Base-by-base conservation (phyloP, 53 echinoderm and acorn worm species). In the Mesocentrotus franciscanus region DNA sequence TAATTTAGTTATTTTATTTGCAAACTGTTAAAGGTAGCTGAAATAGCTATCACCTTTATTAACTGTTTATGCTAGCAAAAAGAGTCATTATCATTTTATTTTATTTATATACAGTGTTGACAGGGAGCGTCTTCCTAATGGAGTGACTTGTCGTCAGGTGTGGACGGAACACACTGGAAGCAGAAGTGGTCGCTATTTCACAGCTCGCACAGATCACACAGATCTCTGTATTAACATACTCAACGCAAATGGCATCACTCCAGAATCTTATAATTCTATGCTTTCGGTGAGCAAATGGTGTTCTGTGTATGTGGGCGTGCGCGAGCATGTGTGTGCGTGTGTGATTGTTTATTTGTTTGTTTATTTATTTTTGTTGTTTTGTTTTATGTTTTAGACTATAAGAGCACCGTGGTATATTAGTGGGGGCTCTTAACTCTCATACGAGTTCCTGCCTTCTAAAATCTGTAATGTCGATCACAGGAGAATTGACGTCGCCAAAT, bases 81-180 rank as follows among this genome's bases (percentile, higher is more conserved):
- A 39, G 39, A 83, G 8, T 39, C 42, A 7, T 83, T 49, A 2
- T 22, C 8, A 39, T 64, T 1, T 64, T 64, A 64, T 20, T 42
- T 39, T 8, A 49, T 18, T 42, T 18, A 16, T 83, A 22, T n/a
- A 49, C 39, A 98, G 98, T 42, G 96, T 98, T 55, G 97, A 96
- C 33, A 95, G 95, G 24, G 62, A 93, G 35, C 96, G 96, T 56
- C 96, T 98, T 89, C 97, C 98, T 10, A 98, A 98, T 85, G 96
- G 97, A 15, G 96, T 98, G 10, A 98, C 97, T 10, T 98, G 98
- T 60, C 97, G 97, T 84, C 94, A 97, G 55, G 70, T 93, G 49
- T 98, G 98, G 98, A 96, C 95, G 1, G 95, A 93, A 64, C 70
- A 93, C 3, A 74, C 85, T 60, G 92, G 93, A 0, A 72, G 60